phyloP scores from a whole-genome alignment of 1,140 invertebrate species.

The Trialeurodes vaporariorum region DNA sequence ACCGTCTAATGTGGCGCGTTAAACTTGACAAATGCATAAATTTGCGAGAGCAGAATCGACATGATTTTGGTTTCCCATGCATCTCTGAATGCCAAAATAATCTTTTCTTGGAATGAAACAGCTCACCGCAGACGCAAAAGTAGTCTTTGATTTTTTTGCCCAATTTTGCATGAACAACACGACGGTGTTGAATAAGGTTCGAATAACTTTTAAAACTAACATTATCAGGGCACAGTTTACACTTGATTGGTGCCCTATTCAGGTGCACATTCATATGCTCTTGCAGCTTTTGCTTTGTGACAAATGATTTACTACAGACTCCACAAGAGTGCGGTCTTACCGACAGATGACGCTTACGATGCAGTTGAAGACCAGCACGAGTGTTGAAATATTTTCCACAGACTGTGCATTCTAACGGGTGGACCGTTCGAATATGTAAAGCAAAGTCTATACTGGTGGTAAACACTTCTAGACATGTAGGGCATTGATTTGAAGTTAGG shows the following conservation, averaged over 20 bases:
- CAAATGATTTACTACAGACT: constrained; percentile 67
- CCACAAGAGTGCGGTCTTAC: constrained; percentile 63
- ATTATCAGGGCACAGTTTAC: constrained; percentile 52
- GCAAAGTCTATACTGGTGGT: constrained; percentile 20
- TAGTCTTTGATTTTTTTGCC: constrained; percentile 60
- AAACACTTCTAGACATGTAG: constrained; percentile 25
- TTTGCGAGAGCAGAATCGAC: constrained; percentile 66
- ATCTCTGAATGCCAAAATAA: constrained; percentile 74
- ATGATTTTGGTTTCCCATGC: constrained; percentile 69
- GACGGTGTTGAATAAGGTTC: constrained; percentile 73
- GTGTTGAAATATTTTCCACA: constrained; percentile 51
- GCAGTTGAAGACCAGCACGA: constrained; percentile 49
- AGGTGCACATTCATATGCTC: constrained; percentile 74
- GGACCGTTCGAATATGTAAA: constrained; percentile 41
- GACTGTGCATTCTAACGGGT: constrained; percentile 63
- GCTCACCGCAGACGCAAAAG: constrained; percentile 65
- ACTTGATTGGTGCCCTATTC: constrained; percentile 66
- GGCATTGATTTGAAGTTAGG: constrained; percentile 18
- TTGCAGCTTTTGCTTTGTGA: constrained; percentile 60
- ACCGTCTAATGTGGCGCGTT: constrained; percentile 65
- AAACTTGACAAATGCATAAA: constrained; percentile 70
- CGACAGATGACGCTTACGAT: constrained; percentile 63
- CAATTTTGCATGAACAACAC: constrained; percentile 49
- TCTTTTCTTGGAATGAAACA: constrained; percentile 67
- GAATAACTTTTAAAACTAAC: constrained; percentile 73